These are phyloP conservation scores for Threskiornis aethiopicus DNA, from an alignment of 2,797 vertebrate species.

Conservation along the genomic window DNA sequence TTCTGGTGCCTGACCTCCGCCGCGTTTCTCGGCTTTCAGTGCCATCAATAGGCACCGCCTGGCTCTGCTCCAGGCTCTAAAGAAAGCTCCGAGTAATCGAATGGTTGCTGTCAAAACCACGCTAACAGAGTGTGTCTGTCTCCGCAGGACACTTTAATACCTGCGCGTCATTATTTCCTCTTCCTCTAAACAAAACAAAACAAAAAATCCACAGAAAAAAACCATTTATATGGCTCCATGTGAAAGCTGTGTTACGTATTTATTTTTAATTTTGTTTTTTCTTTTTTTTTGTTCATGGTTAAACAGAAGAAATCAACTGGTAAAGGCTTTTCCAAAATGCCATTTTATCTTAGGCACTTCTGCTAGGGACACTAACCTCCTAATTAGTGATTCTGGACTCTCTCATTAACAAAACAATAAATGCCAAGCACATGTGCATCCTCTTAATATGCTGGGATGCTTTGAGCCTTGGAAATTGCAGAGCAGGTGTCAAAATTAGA, in stretches of 20 bases:
- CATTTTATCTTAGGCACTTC: background rate
- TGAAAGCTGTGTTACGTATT: background rate
- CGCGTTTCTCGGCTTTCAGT: background rate
- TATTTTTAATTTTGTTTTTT: background rate
- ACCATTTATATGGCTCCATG: background rate
- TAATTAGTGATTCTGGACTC: background rate
- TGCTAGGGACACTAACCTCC: background rate
- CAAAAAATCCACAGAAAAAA: background rate
- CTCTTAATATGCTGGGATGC: background rate
- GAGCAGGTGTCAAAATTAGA: background rate
- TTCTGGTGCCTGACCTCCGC: constrained; percentile 45
- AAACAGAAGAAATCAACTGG: background rate
- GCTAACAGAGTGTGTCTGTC: background rate
- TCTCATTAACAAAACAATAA: background rate
- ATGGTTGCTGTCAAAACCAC: background rate
- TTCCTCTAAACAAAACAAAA: background rate
- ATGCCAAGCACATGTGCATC: background rate
- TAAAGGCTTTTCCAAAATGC: background rate
- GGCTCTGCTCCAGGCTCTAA: constrained; percentile 34
- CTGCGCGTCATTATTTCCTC: background rate
- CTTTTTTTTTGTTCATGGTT: background rate
- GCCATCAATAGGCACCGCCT: background rate
- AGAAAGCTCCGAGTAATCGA: constrained; percentile 24
- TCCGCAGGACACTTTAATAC: background rate
- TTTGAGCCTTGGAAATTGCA: background rate